These are phyloP conservation scores for Lepus americanus DNA, from an alignment of 2,113 vertebrate genomes.

Conservation along the genomic window DNA sequence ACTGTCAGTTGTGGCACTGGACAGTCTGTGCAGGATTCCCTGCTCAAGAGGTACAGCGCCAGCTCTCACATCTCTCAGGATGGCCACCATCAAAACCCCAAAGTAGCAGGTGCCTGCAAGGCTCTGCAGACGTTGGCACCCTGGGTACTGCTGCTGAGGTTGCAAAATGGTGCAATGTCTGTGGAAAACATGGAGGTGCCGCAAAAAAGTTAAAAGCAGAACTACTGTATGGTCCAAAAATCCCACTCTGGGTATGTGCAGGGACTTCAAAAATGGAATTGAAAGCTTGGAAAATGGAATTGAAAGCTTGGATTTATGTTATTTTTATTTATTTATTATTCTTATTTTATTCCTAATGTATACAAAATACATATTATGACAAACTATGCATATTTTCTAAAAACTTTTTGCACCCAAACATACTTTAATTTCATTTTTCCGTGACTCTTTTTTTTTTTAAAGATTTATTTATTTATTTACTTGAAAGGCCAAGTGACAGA, in stretches of 20 bases:
- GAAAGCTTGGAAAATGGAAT: too few relatives aligned
- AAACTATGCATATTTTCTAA: too few relatives aligned
- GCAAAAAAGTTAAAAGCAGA: slow-evolving; percentile 24
- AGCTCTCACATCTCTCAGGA: not conserved
- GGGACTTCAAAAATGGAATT: too few relatives aligned
- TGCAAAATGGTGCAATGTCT: not conserved
- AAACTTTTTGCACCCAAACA: too few relatives aligned
- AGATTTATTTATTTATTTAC: too few relatives aligned
- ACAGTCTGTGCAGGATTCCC: not conserved
- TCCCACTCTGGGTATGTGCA: not conserved
- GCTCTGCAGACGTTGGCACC: not conserved
- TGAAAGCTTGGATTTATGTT: too few relatives aligned
- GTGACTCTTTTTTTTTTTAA: too few relatives aligned
- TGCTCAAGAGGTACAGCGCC: not conserved
- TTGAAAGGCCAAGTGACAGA: too few relatives aligned
- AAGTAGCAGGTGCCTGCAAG: not conserved
- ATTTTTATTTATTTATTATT: too few relatives aligned
- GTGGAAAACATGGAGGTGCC: not conserved
- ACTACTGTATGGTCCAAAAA: not conserved
- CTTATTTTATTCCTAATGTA: too few relatives aligned
- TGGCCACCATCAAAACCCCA: not conserved
- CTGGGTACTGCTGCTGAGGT: not conserved
- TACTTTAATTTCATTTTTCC: too few relatives aligned
- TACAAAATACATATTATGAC: too few relatives aligned
- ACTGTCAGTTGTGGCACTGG: not conserved